Percentiles rank a stretch among this genome's conserved stretches.
phyloP scores from a whole-genome alignment of 2,113 vertebrate species.

The Scartelaos histophorus region DNA sequence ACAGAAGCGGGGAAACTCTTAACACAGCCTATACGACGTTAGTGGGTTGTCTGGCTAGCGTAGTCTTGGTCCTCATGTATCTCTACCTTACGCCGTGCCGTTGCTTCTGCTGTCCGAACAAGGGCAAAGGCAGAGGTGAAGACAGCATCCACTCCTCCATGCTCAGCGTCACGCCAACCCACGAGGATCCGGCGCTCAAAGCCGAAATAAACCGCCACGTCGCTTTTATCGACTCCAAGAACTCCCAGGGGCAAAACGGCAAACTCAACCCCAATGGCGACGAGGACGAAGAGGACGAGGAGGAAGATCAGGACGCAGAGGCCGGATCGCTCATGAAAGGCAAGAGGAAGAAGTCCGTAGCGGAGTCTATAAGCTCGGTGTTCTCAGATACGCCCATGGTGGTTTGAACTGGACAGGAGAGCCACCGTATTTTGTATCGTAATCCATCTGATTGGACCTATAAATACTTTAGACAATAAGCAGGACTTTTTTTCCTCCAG shows the following conservation, averaged over 20 bases:
- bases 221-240: slow-evolving; percentile 83
- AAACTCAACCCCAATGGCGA: slow-evolving; percentile 84
- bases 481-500: slow-evolving; percentile 73
- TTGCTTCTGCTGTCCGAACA: slow-evolving; percentile 88
- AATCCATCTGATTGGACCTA: slow-evolving; percentile 44
- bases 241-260: slow-evolving; percentile 86
- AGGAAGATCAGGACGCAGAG: slow-evolving; percentile 67
- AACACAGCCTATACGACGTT: slow-evolving; percentile 97
- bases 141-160: slow-evolving; percentile 96
- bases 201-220: slow-evolving; percentile 79
- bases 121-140: slow-evolving; percentile 79
- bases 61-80: slow-evolving; percentile 94
- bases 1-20: slow-evolving; percentile 82
- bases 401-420: slow-evolving; percentile 76
- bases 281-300: slow-evolving; percentile 68
- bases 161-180: slow-evolving; percentile 91
- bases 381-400: slow-evolving; percentile 98
- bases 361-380: slow-evolving; percentile 94
- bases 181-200: slow-evolving; percentile 77
- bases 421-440: slow-evolving; percentile 22
- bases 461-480: slow-evolving; percentile 45
- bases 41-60: slow-evolving; percentile 94
- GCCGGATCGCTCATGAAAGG: slow-evolving; percentile 74
- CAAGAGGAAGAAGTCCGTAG: slow-evolving; percentile 91
- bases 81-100: slow-evolving; percentile 95